Evolutionary conservation across 2,797 vertebrate genomes (phyloP).

Genomic region (Tolypeutes matacus): DNA sequence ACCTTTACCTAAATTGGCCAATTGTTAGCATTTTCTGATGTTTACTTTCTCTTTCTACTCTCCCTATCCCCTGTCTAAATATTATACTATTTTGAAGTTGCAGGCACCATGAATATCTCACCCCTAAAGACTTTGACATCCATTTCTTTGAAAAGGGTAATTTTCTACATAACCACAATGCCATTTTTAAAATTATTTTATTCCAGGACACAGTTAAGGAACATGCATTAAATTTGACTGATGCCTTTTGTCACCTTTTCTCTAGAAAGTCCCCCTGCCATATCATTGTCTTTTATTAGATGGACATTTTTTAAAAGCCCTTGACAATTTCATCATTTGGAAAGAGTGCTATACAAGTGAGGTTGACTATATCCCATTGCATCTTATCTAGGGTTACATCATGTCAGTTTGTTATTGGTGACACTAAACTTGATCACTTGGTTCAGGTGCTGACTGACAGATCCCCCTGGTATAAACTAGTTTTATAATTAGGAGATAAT

Average conservation of each 20-base stretch:
- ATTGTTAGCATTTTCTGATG: not conserved
- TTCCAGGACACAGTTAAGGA: not conserved
- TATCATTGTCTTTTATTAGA: not conserved
- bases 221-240: not conserved
- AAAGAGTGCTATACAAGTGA: no score
- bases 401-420: fast-evolving
- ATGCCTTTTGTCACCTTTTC: not conserved
- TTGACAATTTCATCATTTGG: not conserved
- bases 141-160: not conserved
- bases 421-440: not conserved
- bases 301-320: not conserved
- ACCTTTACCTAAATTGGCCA: not conserved
- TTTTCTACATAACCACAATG: not conserved
- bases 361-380: fast-evolving
- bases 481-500: no score
- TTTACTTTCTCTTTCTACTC: not conserved
- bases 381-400: no score
- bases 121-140: not conserved
- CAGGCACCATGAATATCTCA: not conserved
- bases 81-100: not conserved
- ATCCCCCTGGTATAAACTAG: not conserved
- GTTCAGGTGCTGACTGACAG: not conserved
- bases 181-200: not conserved
- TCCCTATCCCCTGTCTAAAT: no score
- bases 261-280: not conserved